Evolutionary conservation across 2,888 invertebrate species (phyloP), one percentile per base, ranked within the genome.

Genomic region (Leucozona laternaria): DNA sequence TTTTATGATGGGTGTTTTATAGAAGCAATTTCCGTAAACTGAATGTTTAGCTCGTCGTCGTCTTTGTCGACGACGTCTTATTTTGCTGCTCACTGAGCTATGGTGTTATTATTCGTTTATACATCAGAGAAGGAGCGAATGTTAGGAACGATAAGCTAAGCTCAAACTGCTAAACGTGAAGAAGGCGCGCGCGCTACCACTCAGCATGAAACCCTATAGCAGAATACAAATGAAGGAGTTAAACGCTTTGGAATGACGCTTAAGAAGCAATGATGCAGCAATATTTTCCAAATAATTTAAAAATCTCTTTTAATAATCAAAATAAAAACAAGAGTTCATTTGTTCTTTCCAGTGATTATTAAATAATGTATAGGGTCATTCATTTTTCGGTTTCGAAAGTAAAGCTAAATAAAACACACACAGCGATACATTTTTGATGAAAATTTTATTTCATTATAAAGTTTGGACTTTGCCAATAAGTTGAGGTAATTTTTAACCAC

Each of bases 1-100:
- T 81, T 90, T 90, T 90, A 90, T 90, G 90, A 89, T 90, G 90
- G 89, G 88, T 89, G 89, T 90, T 91, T 89, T 90, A 90, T 89
- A 89, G 89, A 84, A 90, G 90, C 90, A 91, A 91, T 91, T 91
- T 91, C 90, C 91, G 83, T 89, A 88, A 89, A 90, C 85, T 73
- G 80, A 81, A 78, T 81, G 76, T 68, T 68, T 76, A 80, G 76
- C 84, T 80, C 71, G 17, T 43, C 25, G 84, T 66, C 48, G 60
- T n/a, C n/a, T n/a, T n/a, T n/a, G n/a, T n/a, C 10, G 31, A 7
- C 25, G 8, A n/a, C 62, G 15, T 62, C 62, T 25, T 50, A 13
- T 34, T 45, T 22, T 22, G 53, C 40, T 50, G 64, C 22, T 62
- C 68, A 48, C 70, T 75, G 79, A 79, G 60, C 76, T 80, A 72